phyloP scores from a whole-genome alignment of 2,113 vertebrate species.

The Lophotis ruficrista region DNA sequence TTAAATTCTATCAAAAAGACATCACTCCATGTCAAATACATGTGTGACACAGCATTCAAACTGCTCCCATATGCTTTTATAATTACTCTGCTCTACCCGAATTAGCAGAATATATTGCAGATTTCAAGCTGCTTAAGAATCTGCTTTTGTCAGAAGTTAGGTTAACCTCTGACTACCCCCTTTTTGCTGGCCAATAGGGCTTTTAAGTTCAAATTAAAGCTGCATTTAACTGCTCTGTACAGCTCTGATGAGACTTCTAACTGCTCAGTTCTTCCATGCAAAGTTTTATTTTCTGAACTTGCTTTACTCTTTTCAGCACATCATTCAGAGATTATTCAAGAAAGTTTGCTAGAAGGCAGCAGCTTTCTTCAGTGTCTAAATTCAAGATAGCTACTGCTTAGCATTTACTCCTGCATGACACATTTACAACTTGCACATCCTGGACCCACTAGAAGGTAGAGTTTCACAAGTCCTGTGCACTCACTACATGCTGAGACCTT shows the following conservation, averaged over 20 bases:
- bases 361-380: background rate
- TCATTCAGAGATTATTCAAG: background rate
- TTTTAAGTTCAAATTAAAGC: background rate
- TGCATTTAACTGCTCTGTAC: background rate
- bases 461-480: background rate
- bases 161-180: background rate
- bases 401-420: background rate
- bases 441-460: background rate
- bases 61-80: background rate
- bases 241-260: background rate
- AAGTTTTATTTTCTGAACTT: background rate
- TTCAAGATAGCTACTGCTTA: background rate
- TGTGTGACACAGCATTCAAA: background rate
- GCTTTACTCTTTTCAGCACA: background rate
- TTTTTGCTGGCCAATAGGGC: background rate
- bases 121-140: background rate
- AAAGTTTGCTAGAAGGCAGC: background rate
- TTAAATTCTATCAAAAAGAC: background rate
- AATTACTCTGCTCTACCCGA: background rate
- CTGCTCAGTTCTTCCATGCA: background rate
- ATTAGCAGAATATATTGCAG: background rate
- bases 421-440: background rate
- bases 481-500: background rate
- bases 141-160: background rate
- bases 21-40: background rate